These are phyloP conservation scores for Crypturellus undulatus DNA, from an alignment of 2,113 vertebrate genomes.

Conservation along the genomic window DNA sequence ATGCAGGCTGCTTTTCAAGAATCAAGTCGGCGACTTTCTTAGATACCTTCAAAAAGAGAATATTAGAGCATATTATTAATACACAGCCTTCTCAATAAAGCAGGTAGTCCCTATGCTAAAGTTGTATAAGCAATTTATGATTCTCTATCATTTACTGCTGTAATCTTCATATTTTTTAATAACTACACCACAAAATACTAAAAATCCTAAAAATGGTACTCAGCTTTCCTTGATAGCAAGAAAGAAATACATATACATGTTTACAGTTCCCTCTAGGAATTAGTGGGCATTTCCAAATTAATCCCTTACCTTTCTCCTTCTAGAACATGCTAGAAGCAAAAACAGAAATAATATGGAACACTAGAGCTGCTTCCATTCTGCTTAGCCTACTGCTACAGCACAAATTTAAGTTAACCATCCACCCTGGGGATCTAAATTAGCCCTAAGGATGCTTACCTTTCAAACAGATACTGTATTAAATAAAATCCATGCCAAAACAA, in stretches of 20 bases:
- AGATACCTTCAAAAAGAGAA: conserved; percentile 86
- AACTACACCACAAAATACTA: not conserved
- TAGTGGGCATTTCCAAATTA: not conserved
- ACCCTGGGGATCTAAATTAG: not conserved
- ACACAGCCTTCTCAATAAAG: not conserved
- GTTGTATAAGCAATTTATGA: not conserved
- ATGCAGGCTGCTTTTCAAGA: conserved; percentile 97
- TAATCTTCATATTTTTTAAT: not conserved
- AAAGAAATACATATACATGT: not conserved
- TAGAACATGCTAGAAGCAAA: not conserved
- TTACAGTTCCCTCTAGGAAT: not conserved
- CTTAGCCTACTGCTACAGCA: not conserved
- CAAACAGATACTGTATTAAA: not conserved
- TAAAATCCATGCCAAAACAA: not conserved
- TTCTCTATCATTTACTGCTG: not conserved
- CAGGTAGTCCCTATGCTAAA: not conserved
- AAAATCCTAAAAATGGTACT: not conserved
- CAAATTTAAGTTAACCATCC: not conserved
- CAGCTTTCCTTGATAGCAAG: not conserved
- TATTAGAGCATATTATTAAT: not conserved
- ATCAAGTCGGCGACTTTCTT: conserved; percentile 98
- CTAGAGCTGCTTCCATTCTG: not conserved
- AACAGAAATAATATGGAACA: not conserved
- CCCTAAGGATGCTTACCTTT: not conserved
- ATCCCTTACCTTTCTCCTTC: not conserved